phyloP scores from a whole-genome alignment of 2,113 vertebrate species.

The Albula goreensis region DNA sequence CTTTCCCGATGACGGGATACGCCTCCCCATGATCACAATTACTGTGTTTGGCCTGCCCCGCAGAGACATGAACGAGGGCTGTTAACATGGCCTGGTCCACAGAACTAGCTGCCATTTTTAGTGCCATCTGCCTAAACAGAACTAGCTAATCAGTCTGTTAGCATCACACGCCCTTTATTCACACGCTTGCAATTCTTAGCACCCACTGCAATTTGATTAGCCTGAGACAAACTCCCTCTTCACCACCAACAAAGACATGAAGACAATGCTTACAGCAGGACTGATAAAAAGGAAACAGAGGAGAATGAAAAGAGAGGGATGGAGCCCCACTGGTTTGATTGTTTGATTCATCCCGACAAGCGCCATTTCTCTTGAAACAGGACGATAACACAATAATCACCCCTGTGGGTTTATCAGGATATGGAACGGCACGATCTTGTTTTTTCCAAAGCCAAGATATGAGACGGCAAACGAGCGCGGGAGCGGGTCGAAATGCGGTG shows the following conservation, averaged over 20 bases:
- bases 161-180: constrained; percentile 33
- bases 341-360: no score
- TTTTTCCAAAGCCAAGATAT: constrained; percentile 56
- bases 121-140: constrained; percentile 44
- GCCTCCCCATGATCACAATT: constrained; percentile 39
- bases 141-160: constrained; percentile 49
- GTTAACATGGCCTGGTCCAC: constrained; percentile 36
- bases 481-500: constrained; percentile 60
- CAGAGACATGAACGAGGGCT: neutral
- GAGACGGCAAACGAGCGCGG: constrained; percentile 51
- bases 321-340: no score
- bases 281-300: constrained; percentile 40
- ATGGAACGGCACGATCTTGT: neutral
- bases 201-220: no score
- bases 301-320: no score
- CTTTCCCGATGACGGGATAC: constrained; percentile 58
- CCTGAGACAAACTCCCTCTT: no score
- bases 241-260: no score
- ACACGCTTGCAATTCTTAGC: no score
- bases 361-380: neutral
- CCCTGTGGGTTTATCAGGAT: neutral
- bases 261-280: constrained; percentile 36
- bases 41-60: constrained; percentile 24
- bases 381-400: neutral
- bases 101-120: constrained; percentile 52